Evolutionary conservation across 2,797 vertebrate genomes (phyloP).

Genomic region (Sphenodon punctatus): DNA sequence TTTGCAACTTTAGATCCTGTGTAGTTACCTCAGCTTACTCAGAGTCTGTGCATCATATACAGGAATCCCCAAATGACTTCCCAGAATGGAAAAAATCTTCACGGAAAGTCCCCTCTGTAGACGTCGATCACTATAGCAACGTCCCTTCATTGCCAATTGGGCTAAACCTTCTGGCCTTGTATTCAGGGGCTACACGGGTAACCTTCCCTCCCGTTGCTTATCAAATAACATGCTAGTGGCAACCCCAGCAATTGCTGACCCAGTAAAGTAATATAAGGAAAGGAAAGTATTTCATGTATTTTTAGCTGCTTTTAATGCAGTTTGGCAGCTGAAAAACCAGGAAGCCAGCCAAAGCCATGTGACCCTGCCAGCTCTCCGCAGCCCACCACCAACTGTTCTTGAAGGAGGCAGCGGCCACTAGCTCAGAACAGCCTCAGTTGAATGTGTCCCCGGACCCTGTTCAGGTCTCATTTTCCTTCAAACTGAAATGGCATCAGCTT

Average conservation of each 20-base stretch:
- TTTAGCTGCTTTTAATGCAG: conserved; percentile 71
- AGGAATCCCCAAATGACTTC: conserved; percentile 28
- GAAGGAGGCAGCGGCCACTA: conserved; percentile 3
- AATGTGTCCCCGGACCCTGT: not conserved
- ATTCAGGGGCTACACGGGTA: not conserved
- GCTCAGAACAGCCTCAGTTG: not conserved
- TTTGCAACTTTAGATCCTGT: not conserved
- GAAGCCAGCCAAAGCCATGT: conserved; percentile 51
- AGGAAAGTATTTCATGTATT: conserved; percentile 74
- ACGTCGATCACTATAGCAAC: not conserved
- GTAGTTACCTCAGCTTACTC: not conserved
- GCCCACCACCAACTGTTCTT: conserved; percentile 5
- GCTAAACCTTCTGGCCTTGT: not conserved
- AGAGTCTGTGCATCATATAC: not conserved
- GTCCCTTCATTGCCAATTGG: not conserved
- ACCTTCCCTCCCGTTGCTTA: conserved; percentile 34
- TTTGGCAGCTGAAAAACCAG: conserved; percentile 68
- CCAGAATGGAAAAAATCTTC: conserved; percentile 23
- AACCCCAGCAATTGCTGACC: conserved; percentile 57
- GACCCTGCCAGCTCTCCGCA: not conserved
- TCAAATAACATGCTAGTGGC: conserved; percentile 62
- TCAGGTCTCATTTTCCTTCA: not conserved
- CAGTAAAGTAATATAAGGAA: conserved; percentile 70
- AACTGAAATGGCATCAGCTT: too few species aligned
- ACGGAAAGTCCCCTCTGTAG: conserved; percentile 28